phyloP scores from a whole-genome alignment of 37 sponge, comb jelly and placozoan genomes.

The Oscarella lobularis region DNA sequence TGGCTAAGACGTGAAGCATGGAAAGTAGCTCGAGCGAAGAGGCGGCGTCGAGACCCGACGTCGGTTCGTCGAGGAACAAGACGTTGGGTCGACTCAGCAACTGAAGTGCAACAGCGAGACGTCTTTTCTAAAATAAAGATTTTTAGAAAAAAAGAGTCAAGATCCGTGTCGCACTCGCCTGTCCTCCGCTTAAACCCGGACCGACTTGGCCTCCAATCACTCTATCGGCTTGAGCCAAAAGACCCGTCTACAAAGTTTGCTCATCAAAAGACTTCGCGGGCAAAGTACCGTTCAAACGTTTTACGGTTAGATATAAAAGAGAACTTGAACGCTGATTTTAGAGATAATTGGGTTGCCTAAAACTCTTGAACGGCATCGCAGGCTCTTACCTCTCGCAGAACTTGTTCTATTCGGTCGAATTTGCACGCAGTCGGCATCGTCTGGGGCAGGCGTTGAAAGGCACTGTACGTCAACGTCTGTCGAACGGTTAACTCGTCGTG shows the following conservation, averaged over 20 bases:
- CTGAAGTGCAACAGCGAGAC: conserved; percentile 10
- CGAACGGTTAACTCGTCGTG: conserved; percentile 4
- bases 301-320: neutral
- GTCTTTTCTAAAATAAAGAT: too few relatives aligned
- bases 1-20: neutral
- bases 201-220: neutral
- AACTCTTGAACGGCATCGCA: too few relatives aligned
- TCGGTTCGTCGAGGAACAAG: conserved; percentile 1
- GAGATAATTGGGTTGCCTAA: too few relatives aligned
- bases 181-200: neutral
- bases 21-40: neutral
- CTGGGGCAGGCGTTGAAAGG: neutral
- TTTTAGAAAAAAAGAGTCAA: too few relatives aligned
- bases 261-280: too few relatives aligned
- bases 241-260: conserved; percentile 42
- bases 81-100: neutral
- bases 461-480: neutral
- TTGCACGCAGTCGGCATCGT: neutral
- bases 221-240: conserved; percentile 29
- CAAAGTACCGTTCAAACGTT: too few relatives aligned
- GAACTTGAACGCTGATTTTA: too few relatives aligned
- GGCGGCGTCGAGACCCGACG: conserved; percentile 6
- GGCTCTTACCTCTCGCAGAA: neutral
- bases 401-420: neutral
- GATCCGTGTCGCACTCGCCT: too few relatives aligned